phyloP scores from a whole-genome alignment of 2,113 vertebrate genomes.

The Microtus ochrogaster region DNA sequence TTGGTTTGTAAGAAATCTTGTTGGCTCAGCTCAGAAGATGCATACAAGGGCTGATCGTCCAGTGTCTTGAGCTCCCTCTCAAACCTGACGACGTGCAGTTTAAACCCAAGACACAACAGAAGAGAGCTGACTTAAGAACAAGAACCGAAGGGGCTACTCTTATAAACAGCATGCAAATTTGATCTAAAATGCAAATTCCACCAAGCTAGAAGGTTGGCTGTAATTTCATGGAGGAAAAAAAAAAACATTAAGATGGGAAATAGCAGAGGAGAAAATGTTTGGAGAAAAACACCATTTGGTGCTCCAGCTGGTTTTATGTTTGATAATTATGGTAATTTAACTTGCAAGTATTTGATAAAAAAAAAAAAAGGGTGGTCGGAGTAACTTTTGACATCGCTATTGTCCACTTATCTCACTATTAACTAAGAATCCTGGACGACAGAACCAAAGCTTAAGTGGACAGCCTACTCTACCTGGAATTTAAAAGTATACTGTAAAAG shows the following conservation, averaged over 20 bases:
- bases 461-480: neutral
- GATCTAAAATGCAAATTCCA: neutral
- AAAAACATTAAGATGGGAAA: neutral
- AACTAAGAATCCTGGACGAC: neutral
- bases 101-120: neutral
- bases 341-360: neutral
- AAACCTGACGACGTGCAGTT: neutral
- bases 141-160: neutral
- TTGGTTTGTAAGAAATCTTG: neutral
- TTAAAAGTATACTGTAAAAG: neutral
- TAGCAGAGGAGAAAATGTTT: neutral
- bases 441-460: neutral
- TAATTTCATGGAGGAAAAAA: neutral
- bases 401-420: neutral
- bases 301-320: neutral
- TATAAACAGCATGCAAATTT: neutral
- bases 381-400: neutral
- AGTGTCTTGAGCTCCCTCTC: neutral
- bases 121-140: neutral
- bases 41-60: neutral
- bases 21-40: neutral
- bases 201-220: neutral
- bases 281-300: neutral
- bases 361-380: neutral
- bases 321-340: neutral